phyloP scores from a whole-genome alignment of 2,113 vertebrate species.

The Hyaena hyaena region DNA sequence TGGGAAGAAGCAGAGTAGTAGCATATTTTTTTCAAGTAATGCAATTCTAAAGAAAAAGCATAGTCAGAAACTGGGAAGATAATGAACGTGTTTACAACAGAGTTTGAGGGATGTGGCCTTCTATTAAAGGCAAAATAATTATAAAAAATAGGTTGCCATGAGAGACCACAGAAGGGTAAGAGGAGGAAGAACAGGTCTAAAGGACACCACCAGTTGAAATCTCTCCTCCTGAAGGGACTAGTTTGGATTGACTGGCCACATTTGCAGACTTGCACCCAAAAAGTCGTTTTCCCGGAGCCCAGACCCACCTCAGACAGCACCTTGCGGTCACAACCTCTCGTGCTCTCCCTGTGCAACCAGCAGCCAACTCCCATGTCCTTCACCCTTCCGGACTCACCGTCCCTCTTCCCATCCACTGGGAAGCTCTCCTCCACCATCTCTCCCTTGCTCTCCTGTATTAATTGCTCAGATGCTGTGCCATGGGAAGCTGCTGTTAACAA shows the following conservation, averaged over 20 bases:
- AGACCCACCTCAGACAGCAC: fast-evolving
- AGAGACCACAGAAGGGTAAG: neutral
- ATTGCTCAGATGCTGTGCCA: conserved; percentile 81
- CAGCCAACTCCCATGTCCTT: fast-evolving
- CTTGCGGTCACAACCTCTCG: fast-evolving
- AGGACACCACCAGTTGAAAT: neutral
- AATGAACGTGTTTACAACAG: neutral
- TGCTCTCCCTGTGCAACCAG: neutral
- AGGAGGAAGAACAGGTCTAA: neutral
- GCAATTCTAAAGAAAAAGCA: neutral
- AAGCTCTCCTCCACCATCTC: neutral
- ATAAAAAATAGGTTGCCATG: fast-evolving
- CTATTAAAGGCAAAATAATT: neutral
- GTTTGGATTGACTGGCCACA: neutral
- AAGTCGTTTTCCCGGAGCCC: neutral
- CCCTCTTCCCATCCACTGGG: neutral
- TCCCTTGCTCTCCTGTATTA: conserved; percentile 63
- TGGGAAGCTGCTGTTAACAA: conserved; percentile 82
- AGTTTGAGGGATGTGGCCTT: neutral
- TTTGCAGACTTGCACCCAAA: neutral
- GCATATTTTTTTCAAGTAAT: too few species aligned
- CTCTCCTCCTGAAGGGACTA: neutral
- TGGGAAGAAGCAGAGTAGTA: neutral
- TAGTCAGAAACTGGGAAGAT: neutral
- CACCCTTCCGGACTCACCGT: neutral